Conservation (phyloP, 1,140 invertebrate species). For the Eufriesea mexicana region DNA sequence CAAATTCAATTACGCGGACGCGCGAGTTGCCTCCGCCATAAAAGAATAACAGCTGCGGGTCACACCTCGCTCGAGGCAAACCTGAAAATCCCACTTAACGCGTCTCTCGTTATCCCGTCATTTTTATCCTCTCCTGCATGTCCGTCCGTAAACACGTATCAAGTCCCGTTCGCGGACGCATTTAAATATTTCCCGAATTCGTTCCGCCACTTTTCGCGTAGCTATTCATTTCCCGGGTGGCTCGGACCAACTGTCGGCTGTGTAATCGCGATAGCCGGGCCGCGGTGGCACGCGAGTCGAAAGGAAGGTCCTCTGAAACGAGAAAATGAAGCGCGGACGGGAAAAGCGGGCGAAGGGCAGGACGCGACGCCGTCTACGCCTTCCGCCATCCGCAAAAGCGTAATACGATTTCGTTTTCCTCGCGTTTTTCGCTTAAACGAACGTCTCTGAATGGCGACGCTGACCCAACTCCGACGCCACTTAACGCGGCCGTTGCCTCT, state of each 20-base stretch:
- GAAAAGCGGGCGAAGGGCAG: neutral
- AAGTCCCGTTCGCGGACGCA: neutral
- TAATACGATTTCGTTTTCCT: conserved; percentile 27
- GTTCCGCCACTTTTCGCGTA: neutral
- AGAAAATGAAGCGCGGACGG: neutral
- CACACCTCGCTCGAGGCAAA: too few species aligned
- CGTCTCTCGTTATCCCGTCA: neutral
- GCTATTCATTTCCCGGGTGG: conserved; percentile 2
- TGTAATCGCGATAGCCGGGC: conserved; percentile 5
- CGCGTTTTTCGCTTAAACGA: conserved; percentile 27
- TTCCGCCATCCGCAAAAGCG: neutral
- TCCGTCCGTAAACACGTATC: neutral
- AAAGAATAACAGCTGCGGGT: too few species aligned
- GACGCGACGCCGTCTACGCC: too few species aligned
- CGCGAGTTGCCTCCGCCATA: too few species aligned
- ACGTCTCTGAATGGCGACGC: conserved; percentile 21
- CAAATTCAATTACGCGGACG: too few species aligned
- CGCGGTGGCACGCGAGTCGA: neutral
- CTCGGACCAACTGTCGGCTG: conserved; percentile 13
- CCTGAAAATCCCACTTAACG: too few species aligned
- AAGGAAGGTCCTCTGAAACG: neutral
- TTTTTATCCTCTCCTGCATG: neutral
- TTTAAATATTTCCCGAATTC: conserved; percentile 17
- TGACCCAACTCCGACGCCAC: neutral
- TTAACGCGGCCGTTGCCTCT: conserved; percentile 25